Evolutionary conservation across 2,113 vertebrate genomes (phyloP).

Genomic region (Pycnonotus jocosus): DNA sequence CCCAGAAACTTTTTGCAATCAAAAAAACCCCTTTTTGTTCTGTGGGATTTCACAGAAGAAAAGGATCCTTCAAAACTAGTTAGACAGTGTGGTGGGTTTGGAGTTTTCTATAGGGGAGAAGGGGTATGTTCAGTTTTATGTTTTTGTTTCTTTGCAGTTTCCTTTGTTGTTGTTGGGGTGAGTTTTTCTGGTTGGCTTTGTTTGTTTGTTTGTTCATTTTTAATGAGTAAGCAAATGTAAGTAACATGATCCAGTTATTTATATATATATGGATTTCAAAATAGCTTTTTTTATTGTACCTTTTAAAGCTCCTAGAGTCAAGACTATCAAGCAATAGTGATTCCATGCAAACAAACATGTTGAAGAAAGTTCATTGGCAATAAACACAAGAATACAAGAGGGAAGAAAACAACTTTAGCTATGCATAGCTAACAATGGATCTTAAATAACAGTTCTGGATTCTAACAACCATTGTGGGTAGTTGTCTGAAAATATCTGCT

Average conservation of each 20-base stretch:
- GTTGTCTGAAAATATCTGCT: neutral
- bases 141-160: neutral
- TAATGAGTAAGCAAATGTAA: neutral
- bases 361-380: neutral
- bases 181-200: too few species aligned
- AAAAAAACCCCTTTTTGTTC: neutral
- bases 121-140: neutral
- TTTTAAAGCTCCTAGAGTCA: neutral
- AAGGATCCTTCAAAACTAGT: neutral
- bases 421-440: neutral
- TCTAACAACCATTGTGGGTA: neutral
- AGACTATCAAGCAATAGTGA: neutral
- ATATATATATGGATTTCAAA: neutral
- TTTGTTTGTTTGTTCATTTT: neutral
- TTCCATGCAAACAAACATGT: neutral
- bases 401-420: neutral
- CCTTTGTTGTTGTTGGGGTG: neutral
- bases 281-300: neutral
- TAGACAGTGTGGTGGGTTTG: neutral
- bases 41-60: neutral
- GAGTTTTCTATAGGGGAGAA: neutral
- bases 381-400: neutral
- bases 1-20: neutral
- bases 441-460: neutral
- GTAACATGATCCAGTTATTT: neutral